Evolutionary conservation across 2,888 invertebrate species (phyloP).

Genomic region (Helleia helle): DNA sequence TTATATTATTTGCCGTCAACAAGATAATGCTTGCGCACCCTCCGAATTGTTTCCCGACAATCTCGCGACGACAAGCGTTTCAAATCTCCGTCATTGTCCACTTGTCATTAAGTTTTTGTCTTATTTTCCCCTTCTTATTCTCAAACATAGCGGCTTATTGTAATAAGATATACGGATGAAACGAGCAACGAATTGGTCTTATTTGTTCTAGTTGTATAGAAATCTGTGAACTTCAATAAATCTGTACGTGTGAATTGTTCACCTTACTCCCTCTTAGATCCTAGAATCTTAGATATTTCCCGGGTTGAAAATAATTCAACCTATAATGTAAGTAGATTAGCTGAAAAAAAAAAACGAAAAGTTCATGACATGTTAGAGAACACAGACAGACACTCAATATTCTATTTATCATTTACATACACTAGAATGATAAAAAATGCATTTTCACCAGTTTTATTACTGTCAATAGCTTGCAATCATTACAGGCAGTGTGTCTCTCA

Average conservation of each 20-base stretch:
- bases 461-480: conserved; percentile 6
- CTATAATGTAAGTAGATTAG: too few species aligned
- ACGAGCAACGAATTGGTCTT: neutral
- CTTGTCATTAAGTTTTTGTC: conserved; percentile 73
- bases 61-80: conserved; percentile 57
- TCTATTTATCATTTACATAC: too few species aligned
- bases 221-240: too few species aligned
- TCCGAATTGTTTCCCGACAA: conserved; percentile 37
- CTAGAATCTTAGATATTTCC: too few species aligned
- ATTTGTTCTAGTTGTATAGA: too few species aligned
- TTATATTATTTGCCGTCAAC: conserved; percentile 35
- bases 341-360: too few species aligned
- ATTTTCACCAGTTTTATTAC: neutral
- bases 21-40: conserved; percentile 27
- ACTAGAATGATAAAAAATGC: neutral
- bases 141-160: conserved; percentile 41
- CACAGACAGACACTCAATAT: too few species aligned
- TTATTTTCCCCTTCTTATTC: conserved; percentile 51
- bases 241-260: too few species aligned
- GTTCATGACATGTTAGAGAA: too few species aligned
- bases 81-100: conserved; percentile 68
- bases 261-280: too few species aligned
- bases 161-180: conserved; percentile 9
- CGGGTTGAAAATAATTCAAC: too few species aligned
- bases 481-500: conserved; percentile 29